A percentile compares a stretch with the other conserved stretches of the same genome.
phyloP scores from a whole-genome alignment of 2,797 vertebrate species.

The Natrix natrix region DNA sequence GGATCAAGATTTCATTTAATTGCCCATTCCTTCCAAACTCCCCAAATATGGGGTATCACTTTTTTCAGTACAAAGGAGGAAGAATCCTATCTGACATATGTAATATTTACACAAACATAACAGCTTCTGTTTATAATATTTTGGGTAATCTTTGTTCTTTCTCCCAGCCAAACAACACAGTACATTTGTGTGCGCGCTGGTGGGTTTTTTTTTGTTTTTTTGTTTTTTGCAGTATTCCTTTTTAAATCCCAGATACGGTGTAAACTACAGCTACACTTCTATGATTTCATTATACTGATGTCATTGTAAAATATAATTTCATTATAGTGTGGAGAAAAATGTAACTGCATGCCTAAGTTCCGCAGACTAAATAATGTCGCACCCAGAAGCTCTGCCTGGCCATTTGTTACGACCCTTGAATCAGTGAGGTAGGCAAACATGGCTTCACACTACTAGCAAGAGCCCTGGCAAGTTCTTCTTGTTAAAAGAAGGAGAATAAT shows the following conservation, averaged over 20 bases:
- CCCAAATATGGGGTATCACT: not conserved
- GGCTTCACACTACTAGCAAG: not conserved
- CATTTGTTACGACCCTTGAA: not conserved
- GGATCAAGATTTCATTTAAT: not conserved
- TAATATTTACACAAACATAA: not conserved
- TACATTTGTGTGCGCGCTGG: not conserved
- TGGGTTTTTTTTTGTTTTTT: not conserved
- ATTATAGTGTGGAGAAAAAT: not conserved
- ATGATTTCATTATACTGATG: not conserved
- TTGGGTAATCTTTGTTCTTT: not conserved
- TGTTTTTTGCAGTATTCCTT: not conserved
- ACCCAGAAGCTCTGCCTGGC: constrained; percentile 3
- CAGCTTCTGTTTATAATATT: not conserved
- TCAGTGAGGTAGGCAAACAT: not conserved
- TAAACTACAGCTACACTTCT: not conserved
- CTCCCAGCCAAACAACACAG: not conserved
- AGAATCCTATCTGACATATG: not conserved
- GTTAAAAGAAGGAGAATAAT: not conserved
- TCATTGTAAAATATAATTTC: not conserved
- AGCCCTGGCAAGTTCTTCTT: not conserved
- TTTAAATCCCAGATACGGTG: not conserved
- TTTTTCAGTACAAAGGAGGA: not conserved
- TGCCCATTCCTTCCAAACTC: not conserved
- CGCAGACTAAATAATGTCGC: not conserved
- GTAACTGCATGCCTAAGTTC: not conserved